phyloP scores from a whole-genome alignment of 1,140 invertebrate species.

The Eufriesea mexicana region DNA sequence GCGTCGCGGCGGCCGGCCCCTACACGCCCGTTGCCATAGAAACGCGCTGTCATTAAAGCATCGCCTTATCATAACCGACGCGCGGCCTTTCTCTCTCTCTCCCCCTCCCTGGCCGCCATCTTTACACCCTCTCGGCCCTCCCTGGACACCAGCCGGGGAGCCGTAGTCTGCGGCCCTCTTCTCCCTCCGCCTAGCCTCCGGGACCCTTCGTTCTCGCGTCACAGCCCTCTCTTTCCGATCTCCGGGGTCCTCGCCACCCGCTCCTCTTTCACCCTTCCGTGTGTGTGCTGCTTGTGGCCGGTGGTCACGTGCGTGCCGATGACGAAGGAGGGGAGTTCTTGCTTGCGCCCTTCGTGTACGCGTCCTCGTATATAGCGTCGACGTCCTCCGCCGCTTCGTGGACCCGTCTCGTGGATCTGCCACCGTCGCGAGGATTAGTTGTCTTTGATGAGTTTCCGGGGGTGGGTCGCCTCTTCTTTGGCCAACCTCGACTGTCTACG shows the following conservation, averaged over 20 bases:
- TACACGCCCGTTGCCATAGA: conserved; percentile 79
- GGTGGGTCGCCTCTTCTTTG: conserved; percentile 6
- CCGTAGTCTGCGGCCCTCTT: conserved; percentile 68
- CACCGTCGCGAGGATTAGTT: conserved; percentile 24
- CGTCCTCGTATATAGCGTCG: conserved; percentile 21
- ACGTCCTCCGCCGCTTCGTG: conserved; percentile 3
- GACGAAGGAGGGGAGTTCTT: conserved; percentile 66
- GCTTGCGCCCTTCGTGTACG: conserved; percentile 52
- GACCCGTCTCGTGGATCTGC: neutral
- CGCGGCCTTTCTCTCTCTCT: conserved; percentile 72
- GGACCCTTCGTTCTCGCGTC: conserved; percentile 52
- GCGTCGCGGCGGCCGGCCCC: conserved; percentile 81
- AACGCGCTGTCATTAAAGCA: conserved; percentile 83
- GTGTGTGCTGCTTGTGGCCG: conserved; percentile 68
- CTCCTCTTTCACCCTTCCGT: conserved; percentile 8
- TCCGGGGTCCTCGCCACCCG: neutral
- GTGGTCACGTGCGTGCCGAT: conserved; percentile 70
- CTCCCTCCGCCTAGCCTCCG: conserved; percentile 35
- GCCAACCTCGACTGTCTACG: neutral
- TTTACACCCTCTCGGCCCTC: conserved; percentile 75
- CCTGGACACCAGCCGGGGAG: conserved; percentile 57
- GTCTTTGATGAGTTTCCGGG: conserved; percentile 26
- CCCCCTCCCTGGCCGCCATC: conserved; percentile 77
- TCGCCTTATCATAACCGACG: conserved; percentile 83
- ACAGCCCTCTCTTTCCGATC: conserved; percentile 56